Percentiles rank a stretch among this genome's conserved stretches.
Evolutionary conservation across 2,113 vertebrate species (phyloP).

Genomic region (Neogobius melanostomus): DNA sequence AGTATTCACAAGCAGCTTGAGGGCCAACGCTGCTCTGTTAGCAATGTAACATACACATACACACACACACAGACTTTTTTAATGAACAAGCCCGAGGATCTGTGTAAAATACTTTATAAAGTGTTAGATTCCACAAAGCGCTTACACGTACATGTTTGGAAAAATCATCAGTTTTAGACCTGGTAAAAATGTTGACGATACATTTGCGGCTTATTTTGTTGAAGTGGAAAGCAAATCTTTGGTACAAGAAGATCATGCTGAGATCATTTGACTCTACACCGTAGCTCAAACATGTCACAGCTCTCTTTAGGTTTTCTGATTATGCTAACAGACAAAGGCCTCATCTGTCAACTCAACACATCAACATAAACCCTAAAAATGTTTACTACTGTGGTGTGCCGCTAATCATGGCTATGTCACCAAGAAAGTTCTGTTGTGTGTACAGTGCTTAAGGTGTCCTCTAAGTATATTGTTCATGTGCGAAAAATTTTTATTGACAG

Average conservation of each 20-base stretch:
- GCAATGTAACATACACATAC: background rate
- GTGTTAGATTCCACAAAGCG: background rate
- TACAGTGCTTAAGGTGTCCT: background rate
- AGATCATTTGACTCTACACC: no score
- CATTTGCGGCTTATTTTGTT: no score
- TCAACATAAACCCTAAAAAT: background rate
- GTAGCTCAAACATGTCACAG: no score
- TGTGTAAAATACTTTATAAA: slow-evolving; percentile 3
- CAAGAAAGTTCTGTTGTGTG: background rate
- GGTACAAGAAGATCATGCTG: no score
- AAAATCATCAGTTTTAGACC: background rate
- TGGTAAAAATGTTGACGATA: background rate
- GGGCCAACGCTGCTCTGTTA: background rate
- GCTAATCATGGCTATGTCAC: background rate
- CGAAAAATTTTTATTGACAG: background rate
- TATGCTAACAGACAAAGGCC: no score
- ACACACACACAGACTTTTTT: background rate
- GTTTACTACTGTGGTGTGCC: background rate
- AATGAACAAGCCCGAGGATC: slow-evolving; percentile 2
- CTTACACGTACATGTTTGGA: slow-evolving; percentile 1
- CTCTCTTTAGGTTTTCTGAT: no score
- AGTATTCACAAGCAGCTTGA: slow-evolving; percentile 8
- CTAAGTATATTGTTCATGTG: background rate
- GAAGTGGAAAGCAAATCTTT: no score
- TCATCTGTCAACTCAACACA: background rate